These are phyloP conservation scores for Diphyllodes magnificus DNA, from an alignment of 2,113 vertebrate species.

Conservation along the genomic window DNA sequence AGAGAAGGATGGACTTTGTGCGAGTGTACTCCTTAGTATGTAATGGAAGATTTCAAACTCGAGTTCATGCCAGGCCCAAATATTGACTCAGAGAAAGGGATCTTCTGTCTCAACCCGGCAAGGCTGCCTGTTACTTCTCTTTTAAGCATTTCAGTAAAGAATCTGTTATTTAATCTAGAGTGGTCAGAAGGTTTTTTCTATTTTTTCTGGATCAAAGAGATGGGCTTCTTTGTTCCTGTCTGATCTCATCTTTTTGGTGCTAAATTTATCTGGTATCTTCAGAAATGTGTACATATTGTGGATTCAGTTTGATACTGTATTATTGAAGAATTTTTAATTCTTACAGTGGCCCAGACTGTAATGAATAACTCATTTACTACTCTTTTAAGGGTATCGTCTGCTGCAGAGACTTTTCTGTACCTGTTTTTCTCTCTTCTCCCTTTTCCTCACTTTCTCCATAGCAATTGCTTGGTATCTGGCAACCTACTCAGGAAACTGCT, in stretches of 20 bases:
- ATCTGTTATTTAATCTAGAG: not conserved
- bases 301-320: not conserved
- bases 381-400: not conserved
- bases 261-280: not conserved
- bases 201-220: not conserved
- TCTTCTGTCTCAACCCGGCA: not conserved
- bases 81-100: not conserved
- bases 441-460: not conserved
- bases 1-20: not conserved
- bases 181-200: not conserved
- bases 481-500: not conserved
- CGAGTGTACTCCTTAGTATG: not conserved
- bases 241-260: fast-evolving
- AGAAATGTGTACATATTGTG: not conserved
- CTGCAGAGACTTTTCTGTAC: not conserved
- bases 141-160: not conserved
- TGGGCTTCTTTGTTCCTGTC: not conserved
- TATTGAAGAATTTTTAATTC: not conserved
- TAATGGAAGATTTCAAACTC: not conserved
- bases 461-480: not conserved
- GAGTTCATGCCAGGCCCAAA: not conserved
- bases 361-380: not conserved
- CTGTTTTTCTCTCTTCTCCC: not conserved
- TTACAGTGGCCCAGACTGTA: not conserved
- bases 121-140: not conserved